Percentiles rank a stretch among this genome's conserved stretches.
phyloP scores from a whole-genome alignment of 2,113 vertebrate species.

The Periophthalmus modestus region DNA sequence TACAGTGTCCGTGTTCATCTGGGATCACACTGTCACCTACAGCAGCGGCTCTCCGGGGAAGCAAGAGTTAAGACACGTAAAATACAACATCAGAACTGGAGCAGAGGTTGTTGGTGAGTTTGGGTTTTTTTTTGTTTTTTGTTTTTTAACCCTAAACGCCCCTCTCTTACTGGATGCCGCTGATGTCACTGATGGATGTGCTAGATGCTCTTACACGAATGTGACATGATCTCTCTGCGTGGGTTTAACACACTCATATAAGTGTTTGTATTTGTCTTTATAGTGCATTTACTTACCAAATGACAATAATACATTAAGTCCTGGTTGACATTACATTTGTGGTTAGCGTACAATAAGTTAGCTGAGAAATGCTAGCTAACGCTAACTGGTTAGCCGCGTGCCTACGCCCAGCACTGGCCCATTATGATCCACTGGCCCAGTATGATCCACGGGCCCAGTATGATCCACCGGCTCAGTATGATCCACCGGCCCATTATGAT shows the following conservation, averaged over 20 bases:
- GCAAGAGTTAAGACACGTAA: slow-evolving; percentile 27
- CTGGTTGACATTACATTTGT: slow-evolving; percentile 10
- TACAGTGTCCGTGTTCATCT: slow-evolving; percentile 3
- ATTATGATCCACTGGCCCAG: neutral
- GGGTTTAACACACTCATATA: neutral
- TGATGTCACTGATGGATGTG: neutral
- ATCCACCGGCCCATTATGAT: no score
- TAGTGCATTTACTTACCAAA: neutral
- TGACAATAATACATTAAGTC: slow-evolving; percentile 3
- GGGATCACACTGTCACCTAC: slow-evolving; percentile 1
- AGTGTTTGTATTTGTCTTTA: neutral
- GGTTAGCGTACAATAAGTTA: slow-evolving; percentile 30
- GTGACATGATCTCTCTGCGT: neutral
- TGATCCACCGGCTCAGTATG: no score
- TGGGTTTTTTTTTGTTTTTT: no score
- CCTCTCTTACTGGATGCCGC: neutral
- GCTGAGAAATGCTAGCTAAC: slow-evolving; percentile 32
- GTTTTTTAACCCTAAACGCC: neutral
- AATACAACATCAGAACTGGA: neutral
- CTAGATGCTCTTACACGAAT: neutral
- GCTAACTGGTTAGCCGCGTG: slow-evolving; percentile 28
- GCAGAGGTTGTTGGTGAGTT: slow-evolving; percentile 54
- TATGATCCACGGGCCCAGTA: no score
- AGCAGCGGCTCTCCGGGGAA: neutral
- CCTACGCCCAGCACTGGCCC: slow-evolving; percentile 53